phyloP scores from a whole-genome alignment of 2,113 vertebrate genomes.

The Mus musculus region DNA sequence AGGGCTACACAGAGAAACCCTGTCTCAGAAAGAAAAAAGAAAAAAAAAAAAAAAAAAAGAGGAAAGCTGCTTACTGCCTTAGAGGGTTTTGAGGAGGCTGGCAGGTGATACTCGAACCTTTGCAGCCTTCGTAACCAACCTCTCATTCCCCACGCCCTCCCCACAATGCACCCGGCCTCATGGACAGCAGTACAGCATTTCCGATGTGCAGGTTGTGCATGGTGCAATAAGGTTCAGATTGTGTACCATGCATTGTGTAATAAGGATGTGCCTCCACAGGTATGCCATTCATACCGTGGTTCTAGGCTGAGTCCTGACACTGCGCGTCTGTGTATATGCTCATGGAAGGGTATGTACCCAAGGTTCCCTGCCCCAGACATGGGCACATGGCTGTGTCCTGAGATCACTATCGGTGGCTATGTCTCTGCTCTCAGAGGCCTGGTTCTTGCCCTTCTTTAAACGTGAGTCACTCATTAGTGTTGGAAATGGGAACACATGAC shows the following conservation, averaged over 20 bases:
- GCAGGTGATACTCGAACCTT: background rate
- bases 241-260: background rate
- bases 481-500: background rate
- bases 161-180: background rate
- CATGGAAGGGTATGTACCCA: background rate
- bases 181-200: background rate
- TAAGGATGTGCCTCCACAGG: background rate
- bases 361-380: background rate
- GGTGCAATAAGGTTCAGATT: background rate
- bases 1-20: too few species aligned
- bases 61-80: background rate
- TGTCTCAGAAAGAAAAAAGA: too few species aligned
- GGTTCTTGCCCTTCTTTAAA: background rate
- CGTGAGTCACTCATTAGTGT: background rate
- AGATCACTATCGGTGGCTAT: background rate
- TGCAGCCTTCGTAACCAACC: background rate
- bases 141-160: background rate
- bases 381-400: background rate
- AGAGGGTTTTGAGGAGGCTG: background rate
- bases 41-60: background rate
- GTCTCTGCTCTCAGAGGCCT: background rate
- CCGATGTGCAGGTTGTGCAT: background rate
- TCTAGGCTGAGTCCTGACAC: background rate
- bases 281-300: too few species aligned
- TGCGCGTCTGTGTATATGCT: background rate